Evolutionary conservation across 2,113 vertebrate genomes (phyloP).

Genomic region (Cavia aperea): DNA sequence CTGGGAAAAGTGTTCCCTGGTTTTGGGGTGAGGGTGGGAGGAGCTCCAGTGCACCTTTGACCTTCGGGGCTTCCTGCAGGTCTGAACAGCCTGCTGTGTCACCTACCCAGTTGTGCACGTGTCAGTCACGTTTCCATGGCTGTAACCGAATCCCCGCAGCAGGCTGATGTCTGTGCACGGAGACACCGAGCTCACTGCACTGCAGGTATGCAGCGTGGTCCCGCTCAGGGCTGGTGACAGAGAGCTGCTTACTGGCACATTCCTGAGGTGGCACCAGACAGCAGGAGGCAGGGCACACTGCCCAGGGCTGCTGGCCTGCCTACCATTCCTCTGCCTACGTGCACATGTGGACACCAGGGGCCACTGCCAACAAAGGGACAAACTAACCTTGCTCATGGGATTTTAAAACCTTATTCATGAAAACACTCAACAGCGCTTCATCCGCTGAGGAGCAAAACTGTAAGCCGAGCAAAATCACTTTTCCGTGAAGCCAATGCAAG

Average conservation of each 20-base stretch:
- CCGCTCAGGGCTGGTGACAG: background rate
- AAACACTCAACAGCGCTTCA: slow-evolving; percentile 33
- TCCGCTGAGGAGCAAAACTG: background rate
- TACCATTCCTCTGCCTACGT: background rate
- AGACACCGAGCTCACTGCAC: background rate
- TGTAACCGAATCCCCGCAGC: background rate
- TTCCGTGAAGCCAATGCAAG: background rate
- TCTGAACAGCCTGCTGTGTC: background rate
- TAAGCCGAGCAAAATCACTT: slow-evolving; percentile 42
- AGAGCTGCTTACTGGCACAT: background rate
- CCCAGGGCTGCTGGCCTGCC: background rate
- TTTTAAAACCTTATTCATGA: background rate
- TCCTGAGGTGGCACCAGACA: background rate
- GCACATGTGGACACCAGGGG: background rate
- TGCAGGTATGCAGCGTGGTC: background rate
- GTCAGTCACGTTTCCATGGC: background rate
- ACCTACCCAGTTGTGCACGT: background rate
- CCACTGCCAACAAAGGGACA: background rate
- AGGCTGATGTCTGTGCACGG: no score
- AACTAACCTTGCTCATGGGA: background rate
- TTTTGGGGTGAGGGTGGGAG: background rate
- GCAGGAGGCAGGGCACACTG: no score
- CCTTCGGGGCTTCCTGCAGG: background rate
- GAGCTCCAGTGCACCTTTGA: background rate
- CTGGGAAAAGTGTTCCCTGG: background rate